Conservation (phyloP, 2,113 vertebrate genomes). For the Callipepla squamata region DNA sequence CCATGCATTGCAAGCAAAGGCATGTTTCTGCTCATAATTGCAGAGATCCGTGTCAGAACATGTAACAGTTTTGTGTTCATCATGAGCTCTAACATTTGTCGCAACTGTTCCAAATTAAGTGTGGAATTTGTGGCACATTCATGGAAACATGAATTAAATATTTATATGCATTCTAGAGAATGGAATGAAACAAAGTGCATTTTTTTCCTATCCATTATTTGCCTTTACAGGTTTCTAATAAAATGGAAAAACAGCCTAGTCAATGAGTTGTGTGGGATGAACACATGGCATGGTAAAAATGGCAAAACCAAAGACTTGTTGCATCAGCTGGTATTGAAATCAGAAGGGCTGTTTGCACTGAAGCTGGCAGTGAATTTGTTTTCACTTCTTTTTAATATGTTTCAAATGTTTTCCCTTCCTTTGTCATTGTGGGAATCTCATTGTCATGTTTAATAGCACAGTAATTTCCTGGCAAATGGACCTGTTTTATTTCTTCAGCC, state of each 20-base stretch:
- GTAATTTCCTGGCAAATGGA: background rate
- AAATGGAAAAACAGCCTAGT: background rate
- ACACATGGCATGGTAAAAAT: rapidly evolving
- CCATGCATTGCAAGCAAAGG: background rate
- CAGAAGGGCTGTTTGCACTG: background rate
- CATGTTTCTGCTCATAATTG: background rate
- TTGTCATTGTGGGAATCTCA: background rate
- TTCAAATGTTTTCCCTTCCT: background rate
- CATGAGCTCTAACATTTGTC: background rate
- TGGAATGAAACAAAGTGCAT: background rate
- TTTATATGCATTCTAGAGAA: background rate
- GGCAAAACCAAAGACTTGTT: background rate
- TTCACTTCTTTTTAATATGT: background rate
- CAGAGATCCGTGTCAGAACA: background rate
- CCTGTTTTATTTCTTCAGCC: constrained; percentile 7
- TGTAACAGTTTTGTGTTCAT: background rate
- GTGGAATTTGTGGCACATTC: background rate
- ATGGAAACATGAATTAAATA: background rate
- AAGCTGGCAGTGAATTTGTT: background rate
- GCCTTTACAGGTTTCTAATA: background rate
- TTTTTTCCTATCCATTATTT: background rate
- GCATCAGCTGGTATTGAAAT: background rate
- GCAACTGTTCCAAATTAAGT: background rate
- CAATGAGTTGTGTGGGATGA: background rate
- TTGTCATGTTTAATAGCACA: background rate